Conservation (phyloP, 2,113 vertebrate genomes). For the Ariopsis seemanni region DNA sequence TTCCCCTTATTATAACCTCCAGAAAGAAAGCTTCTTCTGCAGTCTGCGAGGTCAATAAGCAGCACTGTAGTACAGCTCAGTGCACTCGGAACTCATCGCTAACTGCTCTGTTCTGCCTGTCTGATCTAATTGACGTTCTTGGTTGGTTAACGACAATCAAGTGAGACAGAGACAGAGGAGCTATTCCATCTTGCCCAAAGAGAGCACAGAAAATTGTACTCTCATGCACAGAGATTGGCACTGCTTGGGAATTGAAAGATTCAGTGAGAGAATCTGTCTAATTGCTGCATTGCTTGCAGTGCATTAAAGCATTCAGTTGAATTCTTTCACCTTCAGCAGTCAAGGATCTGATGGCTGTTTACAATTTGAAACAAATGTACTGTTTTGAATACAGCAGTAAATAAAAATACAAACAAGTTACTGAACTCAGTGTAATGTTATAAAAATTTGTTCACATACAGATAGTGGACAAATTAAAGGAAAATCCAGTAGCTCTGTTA, state of each 20-base stretch:
- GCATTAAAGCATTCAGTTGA: background rate
- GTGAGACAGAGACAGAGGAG: constrained; percentile 32
- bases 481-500: background rate
- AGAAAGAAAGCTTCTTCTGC: background rate
- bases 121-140: constrained; percentile 36
- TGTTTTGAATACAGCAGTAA: background rate
- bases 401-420: background rate
- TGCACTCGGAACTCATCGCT: constrained; percentile 21
- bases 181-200: constrained; percentile 3
- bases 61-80: constrained; percentile 10
- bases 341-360: background rate
- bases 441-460: background rate
- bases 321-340: background rate
- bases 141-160: constrained; percentile 37
- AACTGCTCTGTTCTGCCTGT: constrained; percentile 35
- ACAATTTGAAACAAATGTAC: background rate
- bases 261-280: constrained; percentile 3
- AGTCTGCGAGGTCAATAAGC: background rate
- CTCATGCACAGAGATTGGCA: background rate
- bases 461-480: background rate
- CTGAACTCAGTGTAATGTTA: background rate
- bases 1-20: background rate
- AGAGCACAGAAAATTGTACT: constrained; percentile 14
- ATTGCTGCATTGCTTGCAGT: background rate
- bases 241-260: background rate